Evolutionary conservation across 2,797 vertebrate species (phyloP), one percentile per base, ranked within the genome.

Genomic region (Xenopus petersii): DNA sequence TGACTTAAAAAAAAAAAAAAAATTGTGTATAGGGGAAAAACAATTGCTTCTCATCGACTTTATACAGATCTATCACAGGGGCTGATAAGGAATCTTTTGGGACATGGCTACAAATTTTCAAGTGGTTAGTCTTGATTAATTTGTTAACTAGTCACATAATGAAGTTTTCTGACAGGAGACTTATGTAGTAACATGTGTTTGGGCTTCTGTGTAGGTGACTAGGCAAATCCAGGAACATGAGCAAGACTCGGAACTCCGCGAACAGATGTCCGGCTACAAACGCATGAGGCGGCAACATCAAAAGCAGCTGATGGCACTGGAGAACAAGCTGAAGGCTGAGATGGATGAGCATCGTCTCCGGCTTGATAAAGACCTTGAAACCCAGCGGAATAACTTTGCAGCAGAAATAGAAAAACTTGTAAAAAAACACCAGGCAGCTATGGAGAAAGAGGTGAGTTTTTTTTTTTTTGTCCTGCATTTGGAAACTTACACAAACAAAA

Each of bases 201-300:
- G 80, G 84, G 81, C 21, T 83, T 63, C 80, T 56, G 16, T 81
- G 69, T 88, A 99, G 98, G 96, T 99, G 84, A 99, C 98, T 26
- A 95, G 98, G 81, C 97, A 99, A 87, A 98, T 99, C 83, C 98
- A 99, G 87, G 98, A 99, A 81, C 98, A 99, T 1, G 97, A 99
- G 81, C 98, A 99, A 82, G 96, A 99, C 84, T 98, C 96, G 0
- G 98, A 99, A 82, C 91, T 99, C 77, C 92, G 98, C 73, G 97
- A 99, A 84, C 98, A 99, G 86, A 99, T 99, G 90, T 92, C 97
- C 75, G 98, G 97, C 77, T 99, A 99, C 84, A 99, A 99, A 84
- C 94, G 97, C 80, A 99, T 99, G 98, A 93, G 98, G 71, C 87
- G 98, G 81, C 97, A 99, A 85, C 98, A 99, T 89, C 98, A 99